Percentiles rank a stretch among this genome's conserved stretches.
Conservation (phyloP, 2,888 invertebrate genomes). For the Adela reaumurella region DNA sequence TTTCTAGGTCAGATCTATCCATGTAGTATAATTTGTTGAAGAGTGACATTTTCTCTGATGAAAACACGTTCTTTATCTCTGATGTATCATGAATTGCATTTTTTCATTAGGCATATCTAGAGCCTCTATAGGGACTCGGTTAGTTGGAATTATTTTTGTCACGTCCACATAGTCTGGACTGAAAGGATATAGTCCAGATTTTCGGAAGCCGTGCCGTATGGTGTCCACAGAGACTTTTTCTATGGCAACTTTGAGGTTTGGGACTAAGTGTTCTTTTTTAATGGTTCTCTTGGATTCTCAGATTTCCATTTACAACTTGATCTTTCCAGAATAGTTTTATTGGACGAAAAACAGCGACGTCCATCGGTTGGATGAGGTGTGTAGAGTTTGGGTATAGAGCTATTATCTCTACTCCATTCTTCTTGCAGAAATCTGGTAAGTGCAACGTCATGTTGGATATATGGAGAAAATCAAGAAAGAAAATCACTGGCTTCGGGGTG, state of each 20-base stretch:
- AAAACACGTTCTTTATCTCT: no score
- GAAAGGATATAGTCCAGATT: neutral
- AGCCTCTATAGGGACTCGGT: no score
- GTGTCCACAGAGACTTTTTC: neutral
- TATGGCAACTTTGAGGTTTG: neutral
- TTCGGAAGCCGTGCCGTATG: neutral
- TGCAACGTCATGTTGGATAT: slow-evolving; percentile 11
- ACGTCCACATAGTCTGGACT: neutral
- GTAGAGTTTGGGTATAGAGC: slow-evolving; percentile 11
- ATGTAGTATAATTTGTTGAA: no score
- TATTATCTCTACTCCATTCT: slow-evolving; percentile 7
- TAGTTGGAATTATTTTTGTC: no score
- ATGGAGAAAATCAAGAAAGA: slow-evolving; percentile 5
- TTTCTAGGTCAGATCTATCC: no score
- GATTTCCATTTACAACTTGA: slow-evolving; percentile 7
- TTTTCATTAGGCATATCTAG: no score
- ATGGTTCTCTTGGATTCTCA: slow-evolving; percentile 1
- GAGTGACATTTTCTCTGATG: no score
- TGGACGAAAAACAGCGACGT: slow-evolving; percentile 9
- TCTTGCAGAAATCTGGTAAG: slow-evolving; percentile 3
- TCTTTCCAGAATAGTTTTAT: slow-evolving; percentile 6
- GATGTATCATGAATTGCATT: no score
- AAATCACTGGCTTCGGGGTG: slow-evolving; percentile 2
- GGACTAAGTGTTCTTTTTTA: neutral
- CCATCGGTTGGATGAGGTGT: slow-evolving; percentile 12